Percentiles rank a stretch among this genome's conserved stretches.
Conservation (phyloP, 1,140 invertebrate species). For the Cataglyphis hispanica region DNA sequence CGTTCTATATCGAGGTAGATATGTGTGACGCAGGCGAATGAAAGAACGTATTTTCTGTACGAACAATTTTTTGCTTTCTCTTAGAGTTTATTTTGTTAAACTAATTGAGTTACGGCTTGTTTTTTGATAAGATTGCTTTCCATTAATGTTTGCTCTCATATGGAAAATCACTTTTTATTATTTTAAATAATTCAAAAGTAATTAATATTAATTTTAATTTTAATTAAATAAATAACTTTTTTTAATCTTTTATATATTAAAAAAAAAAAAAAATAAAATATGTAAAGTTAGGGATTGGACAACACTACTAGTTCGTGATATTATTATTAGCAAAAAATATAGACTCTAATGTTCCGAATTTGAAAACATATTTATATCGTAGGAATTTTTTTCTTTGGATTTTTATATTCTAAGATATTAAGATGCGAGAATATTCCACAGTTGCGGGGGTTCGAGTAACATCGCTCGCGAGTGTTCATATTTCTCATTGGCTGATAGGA, state of each 20-base stretch:
- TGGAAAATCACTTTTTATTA: background rate
- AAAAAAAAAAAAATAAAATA: background rate
- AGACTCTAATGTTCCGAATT: background rate
- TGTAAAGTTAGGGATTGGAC: background rate
- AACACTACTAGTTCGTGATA: background rate
- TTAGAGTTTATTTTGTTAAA: background rate
- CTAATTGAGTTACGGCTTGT: background rate
- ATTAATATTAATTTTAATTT: too few species aligned
- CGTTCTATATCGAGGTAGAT: background rate
- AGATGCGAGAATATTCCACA: constrained; percentile 32
- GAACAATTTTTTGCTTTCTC: constrained; percentile 20
- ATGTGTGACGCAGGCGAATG: background rate
- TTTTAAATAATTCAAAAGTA: too few species aligned
- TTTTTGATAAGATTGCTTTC: constrained; percentile 7
- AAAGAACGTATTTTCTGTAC: constrained; percentile 16
- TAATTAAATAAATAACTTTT: background rate
- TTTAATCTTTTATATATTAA: background rate
- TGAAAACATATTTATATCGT: too few species aligned
- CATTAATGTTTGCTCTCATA: background rate
- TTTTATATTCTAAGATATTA: background rate
- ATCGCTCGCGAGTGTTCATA: background rate
- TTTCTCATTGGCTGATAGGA: background rate
- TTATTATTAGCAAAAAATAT: background rate
- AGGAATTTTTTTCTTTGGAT: too few species aligned
- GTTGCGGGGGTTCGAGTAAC: constrained; percentile 14